Base-by-base conservation (phyloP, 1,140 invertebrate species). In the Hylaeus volcanicus region DNA sequence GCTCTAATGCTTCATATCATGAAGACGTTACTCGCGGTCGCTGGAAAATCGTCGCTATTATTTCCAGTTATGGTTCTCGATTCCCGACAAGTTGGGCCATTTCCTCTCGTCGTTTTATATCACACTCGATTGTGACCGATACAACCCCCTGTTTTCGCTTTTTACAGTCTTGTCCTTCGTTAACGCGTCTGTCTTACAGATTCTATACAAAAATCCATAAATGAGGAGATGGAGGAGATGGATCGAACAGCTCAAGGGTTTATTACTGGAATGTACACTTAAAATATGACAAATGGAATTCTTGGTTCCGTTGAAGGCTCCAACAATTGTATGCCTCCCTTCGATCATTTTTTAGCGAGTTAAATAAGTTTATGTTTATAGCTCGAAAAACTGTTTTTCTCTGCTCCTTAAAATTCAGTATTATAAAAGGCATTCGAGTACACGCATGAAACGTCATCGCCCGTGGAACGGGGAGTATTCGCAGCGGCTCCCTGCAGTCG, bases 41-140 rank as follows among this genome's bases (percentile, higher is more conserved):
- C 26, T 37, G 39, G 63, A 68, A 76, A 76, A 76, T 76, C 69
- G 69, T 76, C 69, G 43, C 64, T 53, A 76, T 77, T 66, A 71
- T 71, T 77, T 15, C 15, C 66, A 51, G 75, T 77, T 77, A 71
- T 71, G 53, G 53, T 48, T 61, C 1, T 37, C 75, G 66, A 71
- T 77, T 60, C 75, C 1, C 14, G 55, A 60, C 61, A 70, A 70
- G 70, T 55, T 14, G 37, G 26, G 55, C 55, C 43, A 45, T 70
- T 58, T 48, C 66, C 15, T 9, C 37, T 5, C 53, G 41, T 65
- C 55, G 64, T 56, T 60, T 60, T 37, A 3, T 26, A 51, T 55
- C 63, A 45, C 51, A 14, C 39, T 65, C 39, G 37, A 55, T 63
- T 39, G 12, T 14, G 3, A 1, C 41, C 43, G 48, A 48, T 56